phyloP scores from a whole-genome alignment of 2,113 vertebrate species.

The Notarius lentiginosus region DNA sequence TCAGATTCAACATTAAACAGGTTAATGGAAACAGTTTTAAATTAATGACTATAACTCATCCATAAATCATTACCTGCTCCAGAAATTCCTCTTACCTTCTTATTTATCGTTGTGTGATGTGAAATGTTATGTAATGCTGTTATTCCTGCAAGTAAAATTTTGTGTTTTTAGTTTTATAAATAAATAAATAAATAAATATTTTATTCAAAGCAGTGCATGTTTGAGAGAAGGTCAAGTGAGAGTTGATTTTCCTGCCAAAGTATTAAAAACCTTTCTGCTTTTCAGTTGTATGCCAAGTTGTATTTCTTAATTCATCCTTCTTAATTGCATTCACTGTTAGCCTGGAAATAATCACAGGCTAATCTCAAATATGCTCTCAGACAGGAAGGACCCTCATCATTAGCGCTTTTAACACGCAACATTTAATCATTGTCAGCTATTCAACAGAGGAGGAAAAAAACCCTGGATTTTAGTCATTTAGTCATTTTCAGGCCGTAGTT shows the following conservation, averaged over 20 bases:
- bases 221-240: not conserved
- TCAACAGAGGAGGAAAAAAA: conserved; percentile 21
- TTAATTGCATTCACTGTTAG: conserved; percentile 29
- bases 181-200: no score
- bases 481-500: conserved; percentile 34
- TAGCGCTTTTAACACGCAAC: conserved; percentile 34
- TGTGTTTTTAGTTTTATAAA: not conserved
- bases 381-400: conserved; percentile 23
- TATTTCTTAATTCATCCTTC: conserved; percentile 7
- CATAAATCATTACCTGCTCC: not conserved
- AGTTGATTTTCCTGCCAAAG: not conserved
- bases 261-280: not conserved
- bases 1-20: no score
- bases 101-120: not conserved
- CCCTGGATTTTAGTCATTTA: conserved; percentile 5
- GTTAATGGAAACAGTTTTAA: no score
- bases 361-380: not conserved
- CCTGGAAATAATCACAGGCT: conserved; percentile 32
- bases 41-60: not conserved
- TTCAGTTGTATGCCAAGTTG: not conserved
- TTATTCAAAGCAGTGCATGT: not conserved
- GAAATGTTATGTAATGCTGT: not conserved
- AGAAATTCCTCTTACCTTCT: not conserved
- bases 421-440: conserved; percentile 41
- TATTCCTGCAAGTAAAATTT: not conserved